These are phyloP conservation scores for Hyposoter didymator DNA, from an alignment of 2,888 invertebrate genomes.

Conservation along the genomic window DNA sequence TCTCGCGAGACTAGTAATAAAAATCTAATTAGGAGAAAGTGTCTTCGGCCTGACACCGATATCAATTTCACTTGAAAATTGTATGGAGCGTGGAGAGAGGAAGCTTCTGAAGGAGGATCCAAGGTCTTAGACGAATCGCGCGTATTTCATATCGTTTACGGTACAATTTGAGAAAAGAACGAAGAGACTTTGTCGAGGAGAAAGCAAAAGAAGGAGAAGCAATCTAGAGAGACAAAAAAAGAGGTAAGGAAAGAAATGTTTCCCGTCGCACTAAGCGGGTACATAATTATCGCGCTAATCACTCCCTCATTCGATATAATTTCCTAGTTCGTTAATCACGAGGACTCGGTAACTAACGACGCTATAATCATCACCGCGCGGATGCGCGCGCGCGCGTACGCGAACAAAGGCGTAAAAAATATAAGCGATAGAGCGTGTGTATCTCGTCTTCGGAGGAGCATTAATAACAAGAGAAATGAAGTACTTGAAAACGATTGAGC, in stretches of 20 bases:
- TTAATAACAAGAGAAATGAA: conserved; percentile 62
- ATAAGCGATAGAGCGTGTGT: conserved; percentile 28
- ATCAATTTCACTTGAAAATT: conserved; percentile 24
- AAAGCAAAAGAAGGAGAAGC: conserved; percentile 31
- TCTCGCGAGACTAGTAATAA: background rate
- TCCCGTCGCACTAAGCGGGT: conserved; percentile 31
- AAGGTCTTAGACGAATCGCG: background rate
- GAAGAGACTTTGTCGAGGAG: background rate
- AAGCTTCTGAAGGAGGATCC: background rate
- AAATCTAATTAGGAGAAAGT: conserved; percentile 29
- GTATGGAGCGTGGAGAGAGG: background rate
- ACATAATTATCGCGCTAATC: conserved; percentile 58
- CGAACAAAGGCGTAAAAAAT: conserved; percentile 60
- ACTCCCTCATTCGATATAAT: conserved; percentile 63
- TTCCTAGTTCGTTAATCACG: conserved; percentile 66
- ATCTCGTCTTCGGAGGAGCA: conserved; percentile 42
- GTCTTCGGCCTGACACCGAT: conserved; percentile 10
- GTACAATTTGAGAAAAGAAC: background rate
- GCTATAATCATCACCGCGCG: conserved; percentile 53
- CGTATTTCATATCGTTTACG: conserved; percentile 7
- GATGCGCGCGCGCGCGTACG: conserved; percentile 10
- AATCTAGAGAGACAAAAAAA: conserved; percentile 11
- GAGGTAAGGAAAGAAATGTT: conserved; percentile 27
- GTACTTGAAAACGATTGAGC: conserved; percentile 56
- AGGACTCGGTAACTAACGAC: conserved; percentile 56